Percentiles rank a stretch among this genome's conserved stretches.
These are phyloP conservation scores for Antheraea pernyi DNA, from an alignment of 1,140 invertebrate species.

Conservation along the genomic window DNA sequence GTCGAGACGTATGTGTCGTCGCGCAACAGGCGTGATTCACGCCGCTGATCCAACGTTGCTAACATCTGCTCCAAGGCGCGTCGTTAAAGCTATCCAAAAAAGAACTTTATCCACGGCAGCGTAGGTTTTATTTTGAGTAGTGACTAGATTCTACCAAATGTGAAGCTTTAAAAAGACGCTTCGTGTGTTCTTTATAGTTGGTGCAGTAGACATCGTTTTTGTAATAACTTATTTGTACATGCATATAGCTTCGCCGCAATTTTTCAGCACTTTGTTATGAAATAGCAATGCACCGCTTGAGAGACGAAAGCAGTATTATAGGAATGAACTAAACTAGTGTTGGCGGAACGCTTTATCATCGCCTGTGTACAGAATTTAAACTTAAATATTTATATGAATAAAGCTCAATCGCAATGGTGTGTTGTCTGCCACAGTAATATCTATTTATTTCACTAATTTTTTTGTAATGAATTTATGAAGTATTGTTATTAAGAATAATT, in stretches of 20 bases:
- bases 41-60: conserved; percentile 37
- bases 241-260: conserved; percentile 48
- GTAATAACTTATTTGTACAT: conserved; percentile 39
- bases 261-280: conserved; percentile 63
- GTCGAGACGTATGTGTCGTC: conserved; percentile 60
- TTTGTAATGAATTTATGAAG: no score
- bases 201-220: conserved; percentile 56
- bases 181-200: conserved; percentile 40
- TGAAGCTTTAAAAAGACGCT: conserved; percentile 42
- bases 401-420: conserved; percentile 9
- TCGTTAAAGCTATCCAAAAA: conserved; percentile 22
- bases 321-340: conserved; percentile 46
- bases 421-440: neutral
- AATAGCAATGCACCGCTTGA: conserved; percentile 63
- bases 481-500: no score
- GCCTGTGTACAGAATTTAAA: conserved; percentile 40
- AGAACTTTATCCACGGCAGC: conserved; percentile 15
- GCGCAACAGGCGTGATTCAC: conserved; percentile 63
- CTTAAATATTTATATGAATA: conserved; percentile 20
- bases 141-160: conserved; percentile 15
- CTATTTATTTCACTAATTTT: no score
- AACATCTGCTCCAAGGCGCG: conserved; percentile 49
- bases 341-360: conserved; percentile 48
- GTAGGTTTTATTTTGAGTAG: conserved; percentile 22
- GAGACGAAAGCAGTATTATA: conserved; percentile 45